Evolutionary conservation across 2,888 invertebrate genomes (phyloP).

Genomic region (Pecten maximus): DNA sequence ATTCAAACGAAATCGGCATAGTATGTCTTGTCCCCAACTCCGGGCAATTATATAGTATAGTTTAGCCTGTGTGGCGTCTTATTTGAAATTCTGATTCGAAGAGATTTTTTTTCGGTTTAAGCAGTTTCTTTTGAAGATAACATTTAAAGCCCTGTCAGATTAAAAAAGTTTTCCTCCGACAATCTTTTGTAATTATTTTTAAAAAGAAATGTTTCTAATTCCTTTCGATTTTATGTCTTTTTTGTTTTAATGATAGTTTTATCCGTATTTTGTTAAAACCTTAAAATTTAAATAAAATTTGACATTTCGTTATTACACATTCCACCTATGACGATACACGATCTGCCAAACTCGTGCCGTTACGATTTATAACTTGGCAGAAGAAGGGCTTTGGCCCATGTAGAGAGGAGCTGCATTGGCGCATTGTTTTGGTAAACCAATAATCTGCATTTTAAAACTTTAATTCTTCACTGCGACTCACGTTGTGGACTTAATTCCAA

Average conservation of each 20-base stretch:
- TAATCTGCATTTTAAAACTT: not conserved
- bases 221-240: constrained; percentile 23
- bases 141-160: not conserved
- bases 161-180: not conserved
- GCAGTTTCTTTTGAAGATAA: not conserved
- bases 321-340: not conserved
- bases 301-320: not conserved
- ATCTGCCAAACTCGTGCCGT: not conserved
- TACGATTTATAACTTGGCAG: constrained; percentile 7
- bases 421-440: not conserved
- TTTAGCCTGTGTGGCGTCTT: not conserved
- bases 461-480: not conserved
- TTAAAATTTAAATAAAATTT: constrained; percentile 7
- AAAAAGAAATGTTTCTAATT: not conserved
- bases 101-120: not conserved
- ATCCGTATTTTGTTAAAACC: not conserved
- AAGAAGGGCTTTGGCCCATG: not conserved
- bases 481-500: not conserved
- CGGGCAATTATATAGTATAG: not conserved
- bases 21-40: constrained; percentile 20
- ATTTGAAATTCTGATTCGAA: constrained; percentile 6
- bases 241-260: constrained; percentile 15
- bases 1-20: not conserved
- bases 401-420: not conserved
- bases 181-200: constrained; percentile 4